Evolutionary conservation across 2,888 invertebrate species (phyloP).

Genomic region (Morpho deidamia): DNA sequence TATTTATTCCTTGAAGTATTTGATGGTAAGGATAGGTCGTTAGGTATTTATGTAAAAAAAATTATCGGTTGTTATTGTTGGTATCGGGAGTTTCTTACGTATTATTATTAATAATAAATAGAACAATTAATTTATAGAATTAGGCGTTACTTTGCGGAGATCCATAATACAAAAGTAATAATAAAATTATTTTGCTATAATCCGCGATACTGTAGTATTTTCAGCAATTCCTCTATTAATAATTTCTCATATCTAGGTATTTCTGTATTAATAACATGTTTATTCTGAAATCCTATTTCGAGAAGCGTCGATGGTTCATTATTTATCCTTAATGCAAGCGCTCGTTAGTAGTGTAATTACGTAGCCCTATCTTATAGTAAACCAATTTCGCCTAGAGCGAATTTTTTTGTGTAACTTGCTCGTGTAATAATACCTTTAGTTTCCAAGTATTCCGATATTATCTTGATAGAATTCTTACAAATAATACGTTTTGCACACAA

Average conservation of each 20-base stretch:
- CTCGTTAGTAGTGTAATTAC: constrained; percentile 35
- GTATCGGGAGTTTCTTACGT: too few relatives aligned
- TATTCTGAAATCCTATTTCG: constrained; percentile 11
- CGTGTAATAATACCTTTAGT: constrained; percentile 27
- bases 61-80: too few relatives aligned
- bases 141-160: too few relatives aligned
- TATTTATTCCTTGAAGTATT: too few relatives aligned
- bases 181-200: too few relatives aligned
- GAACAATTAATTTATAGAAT: too few relatives aligned
- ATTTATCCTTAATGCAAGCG: constrained; percentile 41
- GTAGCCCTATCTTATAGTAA: constrained; percentile 27
- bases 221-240: neutral
- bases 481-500: constrained; percentile 24
- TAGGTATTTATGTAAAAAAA: too few relatives aligned
- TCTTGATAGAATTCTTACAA: constrained; percentile 38
- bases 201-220: too few relatives aligned
- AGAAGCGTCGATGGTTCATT: constrained; percentile 30
- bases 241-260: neutral
- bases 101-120: too few relatives aligned
- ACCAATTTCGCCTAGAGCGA: constrained; percentile 29
- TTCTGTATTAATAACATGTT: constrained; percentile 8
- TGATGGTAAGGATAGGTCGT: too few relatives aligned
- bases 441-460: constrained; percentile 32
- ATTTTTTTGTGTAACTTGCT: constrained; percentile 30
- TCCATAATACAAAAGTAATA: too few relatives aligned